phyloP scores from a whole-genome alignment of 2,113 vertebrate species.

The Oceanites oceanicus region DNA sequence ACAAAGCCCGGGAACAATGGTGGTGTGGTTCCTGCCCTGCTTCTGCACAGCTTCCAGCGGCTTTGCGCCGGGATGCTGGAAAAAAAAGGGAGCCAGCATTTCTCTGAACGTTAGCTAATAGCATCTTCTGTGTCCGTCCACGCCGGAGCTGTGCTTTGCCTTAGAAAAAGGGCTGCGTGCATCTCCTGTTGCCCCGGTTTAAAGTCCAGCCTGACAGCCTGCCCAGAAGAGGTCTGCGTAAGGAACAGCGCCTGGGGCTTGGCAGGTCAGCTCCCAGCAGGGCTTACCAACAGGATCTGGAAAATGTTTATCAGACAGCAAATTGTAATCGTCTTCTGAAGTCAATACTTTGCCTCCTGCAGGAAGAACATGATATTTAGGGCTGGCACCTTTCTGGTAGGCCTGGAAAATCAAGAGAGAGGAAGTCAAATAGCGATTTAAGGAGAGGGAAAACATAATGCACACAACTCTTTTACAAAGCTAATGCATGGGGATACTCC shows the following conservation, averaged over 20 bases:
- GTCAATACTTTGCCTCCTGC: slow-evolving; percentile 85
- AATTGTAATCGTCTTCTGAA: slow-evolving; percentile 84
- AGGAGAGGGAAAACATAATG: neutral
- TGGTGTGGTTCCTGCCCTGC: slow-evolving; percentile 15
- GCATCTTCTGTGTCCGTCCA: neutral
- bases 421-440: neutral
- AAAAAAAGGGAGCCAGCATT: neutral
- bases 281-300: slow-evolving; percentile 84
- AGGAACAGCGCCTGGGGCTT: neutral
- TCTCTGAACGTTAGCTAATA: neutral
- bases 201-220: neutral
- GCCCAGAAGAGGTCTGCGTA: neutral
- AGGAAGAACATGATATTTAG: slow-evolving; percentile 81
- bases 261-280: neutral
- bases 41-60: neutral
- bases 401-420: slow-evolving; percentile 48
- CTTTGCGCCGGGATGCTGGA: neutral
- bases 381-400: slow-evolving; percentile 79
- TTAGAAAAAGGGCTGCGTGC: neutral
- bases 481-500: neutral
- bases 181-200: neutral
- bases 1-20: slow-evolving; percentile 5
- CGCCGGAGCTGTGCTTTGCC: neutral
- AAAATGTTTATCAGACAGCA: slow-evolving; percentile 84
- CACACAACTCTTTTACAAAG: neutral